Percentiles rank a stretch among this genome's conserved stretches.
phyloP scores from a whole-genome alignment of 2,113 vertebrate species.

The Choloepus hoffmanni region DNA sequence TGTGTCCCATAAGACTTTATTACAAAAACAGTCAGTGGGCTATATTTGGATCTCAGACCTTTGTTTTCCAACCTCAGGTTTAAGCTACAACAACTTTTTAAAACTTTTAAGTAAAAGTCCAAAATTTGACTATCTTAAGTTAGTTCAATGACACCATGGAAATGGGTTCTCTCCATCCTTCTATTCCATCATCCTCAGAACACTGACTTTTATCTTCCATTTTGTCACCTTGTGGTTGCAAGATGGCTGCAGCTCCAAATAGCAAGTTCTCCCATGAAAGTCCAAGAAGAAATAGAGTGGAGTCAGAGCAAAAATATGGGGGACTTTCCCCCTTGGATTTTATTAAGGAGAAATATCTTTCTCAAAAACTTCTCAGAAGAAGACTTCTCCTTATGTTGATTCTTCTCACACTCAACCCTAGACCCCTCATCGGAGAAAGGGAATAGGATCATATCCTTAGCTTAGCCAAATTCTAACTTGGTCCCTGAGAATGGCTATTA shows the following conservation, averaged over 20 bases:
- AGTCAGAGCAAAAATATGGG: background rate
- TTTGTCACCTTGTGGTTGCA: background rate
- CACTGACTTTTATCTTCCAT: background rate
- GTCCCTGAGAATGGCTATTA: background rate
- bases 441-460: background rate
- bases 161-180: background rate
- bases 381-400: background rate
- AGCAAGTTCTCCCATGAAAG: background rate
- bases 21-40: background rate
- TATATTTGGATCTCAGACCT: background rate
- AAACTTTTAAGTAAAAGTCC: background rate
- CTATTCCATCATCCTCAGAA: background rate
- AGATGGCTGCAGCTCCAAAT: background rate
- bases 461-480: background rate
- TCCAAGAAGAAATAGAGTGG: background rate
- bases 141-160: background rate
- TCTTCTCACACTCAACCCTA: background rate
- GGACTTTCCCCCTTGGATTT: background rate
- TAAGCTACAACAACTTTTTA: background rate
- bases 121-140: background rate
- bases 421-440: background rate
- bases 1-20: background rate
- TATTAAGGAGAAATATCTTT: background rate
- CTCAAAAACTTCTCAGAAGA: background rate
- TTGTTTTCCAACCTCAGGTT: background rate